Percentiles rank a stretch among this genome's conserved stretches.
Evolutionary conservation across 2,113 vertebrate species (phyloP).

Genomic region (Pyrgilauda ruficollis): DNA sequence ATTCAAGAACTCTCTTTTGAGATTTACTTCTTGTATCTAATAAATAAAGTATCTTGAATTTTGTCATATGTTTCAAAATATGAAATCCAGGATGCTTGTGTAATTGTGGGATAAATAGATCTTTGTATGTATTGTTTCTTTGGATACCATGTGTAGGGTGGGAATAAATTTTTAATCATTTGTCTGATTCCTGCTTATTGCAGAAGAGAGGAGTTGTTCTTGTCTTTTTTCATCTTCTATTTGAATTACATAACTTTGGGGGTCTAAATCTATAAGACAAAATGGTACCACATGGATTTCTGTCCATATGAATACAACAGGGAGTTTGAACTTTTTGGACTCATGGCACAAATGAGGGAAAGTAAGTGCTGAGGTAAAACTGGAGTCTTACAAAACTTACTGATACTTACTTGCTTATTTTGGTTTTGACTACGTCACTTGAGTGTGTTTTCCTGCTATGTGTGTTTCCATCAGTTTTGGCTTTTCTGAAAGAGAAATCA

Average conservation of each 20-base stretch:
- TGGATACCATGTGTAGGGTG: neutral
- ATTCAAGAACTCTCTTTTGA: neutral
- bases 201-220: neutral
- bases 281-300: neutral
- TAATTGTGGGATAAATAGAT: neutral
- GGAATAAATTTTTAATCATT: conserved; percentile 31
- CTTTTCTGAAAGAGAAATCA: neutral
- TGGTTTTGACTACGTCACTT: neutral
- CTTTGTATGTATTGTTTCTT: conserved; percentile 3
- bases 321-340: neutral
- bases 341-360: neutral
- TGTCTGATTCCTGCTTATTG: neutral
- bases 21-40: conserved; percentile 26
- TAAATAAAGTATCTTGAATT: conserved; percentile 27
- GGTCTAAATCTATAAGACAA: neutral
- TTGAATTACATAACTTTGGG: neutral
- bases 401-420: neutral
- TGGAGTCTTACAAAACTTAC: neutral
- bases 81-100: neutral
- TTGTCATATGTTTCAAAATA: neutral
- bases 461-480: neutral
- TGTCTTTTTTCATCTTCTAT: neutral
- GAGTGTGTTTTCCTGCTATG: neutral
- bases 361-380: neutral
- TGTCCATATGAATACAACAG: neutral